Base-by-base conservation (phyloP, 2,113 vertebrate species). In the Pleuronectes platessa region DNA sequence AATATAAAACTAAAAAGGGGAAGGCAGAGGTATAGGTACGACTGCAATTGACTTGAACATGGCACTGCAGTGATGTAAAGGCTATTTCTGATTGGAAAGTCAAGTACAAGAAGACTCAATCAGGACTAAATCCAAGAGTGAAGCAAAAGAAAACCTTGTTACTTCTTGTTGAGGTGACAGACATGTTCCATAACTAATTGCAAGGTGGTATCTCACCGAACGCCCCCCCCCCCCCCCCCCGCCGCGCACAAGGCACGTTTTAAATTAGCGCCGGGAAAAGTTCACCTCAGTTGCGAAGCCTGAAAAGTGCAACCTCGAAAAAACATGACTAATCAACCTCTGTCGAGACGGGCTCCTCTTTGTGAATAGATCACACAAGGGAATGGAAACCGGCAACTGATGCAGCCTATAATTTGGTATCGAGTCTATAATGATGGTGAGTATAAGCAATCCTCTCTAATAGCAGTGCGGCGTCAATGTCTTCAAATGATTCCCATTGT, bases 401-500 rank as follows among this genome's bases (percentile, higher is more conserved):
- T 51, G 12, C 81, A 61, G 27, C 27, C 18, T 35, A 68, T 81
- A 63, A 90, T 88, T 82, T 78, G 65, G 37, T 35, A 79, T 85
- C 37, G 72, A 18, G 68, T 74, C 68, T 49, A 59, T 82, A 78
- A 83, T 82, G 77, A 76, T 76, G 49, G 62, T 42, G 45, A 78
- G 54, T 71, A 49, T 58, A 78, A 84, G 70, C 54, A 68, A 26
- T 83, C 15, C 23, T 65, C 69, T 55, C 31, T 82, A 83, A 84
- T 74, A 77, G 60, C 67, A 61, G 82, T n/a, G 71, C 61, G 45
- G 54, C 72, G 67, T 84, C 72, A 71, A 82, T 77, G 81, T 77
- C 78, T 84, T 61, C 17, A 61, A 81, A 78, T 81, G 62, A 86
- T 76, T 71, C 49, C 65, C 31, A 68, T 81, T 88, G 88, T 90